Evolutionary conservation across 1,140 invertebrate genomes (phyloP).

Genomic region (Chironomus striatipennis): DNA sequence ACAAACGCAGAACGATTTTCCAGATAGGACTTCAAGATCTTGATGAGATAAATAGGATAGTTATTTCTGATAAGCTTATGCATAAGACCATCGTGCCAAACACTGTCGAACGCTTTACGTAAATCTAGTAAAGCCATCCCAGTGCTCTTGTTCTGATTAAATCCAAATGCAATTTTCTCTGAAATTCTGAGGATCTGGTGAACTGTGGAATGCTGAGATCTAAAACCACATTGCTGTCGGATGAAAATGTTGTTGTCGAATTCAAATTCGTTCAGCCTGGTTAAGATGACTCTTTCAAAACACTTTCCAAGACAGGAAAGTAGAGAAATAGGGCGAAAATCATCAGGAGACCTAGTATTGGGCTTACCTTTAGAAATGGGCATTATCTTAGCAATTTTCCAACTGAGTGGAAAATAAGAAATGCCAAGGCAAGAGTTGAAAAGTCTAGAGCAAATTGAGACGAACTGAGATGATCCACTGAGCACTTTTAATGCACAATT

Average conservation of each 20-base stretch:
- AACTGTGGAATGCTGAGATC: too few species aligned
- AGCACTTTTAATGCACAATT: too few species aligned
- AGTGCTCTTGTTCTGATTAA: too few species aligned
- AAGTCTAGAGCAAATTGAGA: neutral
- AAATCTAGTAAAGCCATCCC: slow-evolving; percentile 33
- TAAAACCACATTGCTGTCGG: slow-evolving; percentile 30
- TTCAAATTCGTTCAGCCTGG: slow-evolving; percentile 27
- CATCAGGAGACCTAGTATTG: slow-evolving; percentile 25
- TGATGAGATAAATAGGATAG: slow-evolving; percentile 28
- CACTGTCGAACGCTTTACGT: slow-evolving; percentile 34
- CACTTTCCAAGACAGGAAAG: neutral
- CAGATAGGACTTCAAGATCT: slow-evolving; percentile 26
- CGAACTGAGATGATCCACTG: slow-evolving; percentile 28
- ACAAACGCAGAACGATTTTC: slow-evolving; percentile 23
- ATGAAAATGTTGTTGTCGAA: slow-evolving; percentile 30
- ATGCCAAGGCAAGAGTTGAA: slow-evolving; percentile 32
- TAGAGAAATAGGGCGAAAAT: neutral
- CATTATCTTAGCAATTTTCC: too few species aligned
- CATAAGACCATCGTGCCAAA: slow-evolving; percentile 34
- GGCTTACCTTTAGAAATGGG: slow-evolving; percentile 31
- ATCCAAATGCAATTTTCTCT: slow-evolving; percentile 34
- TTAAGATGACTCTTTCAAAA: slow-evolving; percentile 26
- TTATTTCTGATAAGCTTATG: slow-evolving; percentile 30
- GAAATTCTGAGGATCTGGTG: too few species aligned
- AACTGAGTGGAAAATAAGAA: too few species aligned